Evolutionary conservation across 1,140 invertebrate species (phyloP).

Genomic region (Bombus terrestris): DNA sequence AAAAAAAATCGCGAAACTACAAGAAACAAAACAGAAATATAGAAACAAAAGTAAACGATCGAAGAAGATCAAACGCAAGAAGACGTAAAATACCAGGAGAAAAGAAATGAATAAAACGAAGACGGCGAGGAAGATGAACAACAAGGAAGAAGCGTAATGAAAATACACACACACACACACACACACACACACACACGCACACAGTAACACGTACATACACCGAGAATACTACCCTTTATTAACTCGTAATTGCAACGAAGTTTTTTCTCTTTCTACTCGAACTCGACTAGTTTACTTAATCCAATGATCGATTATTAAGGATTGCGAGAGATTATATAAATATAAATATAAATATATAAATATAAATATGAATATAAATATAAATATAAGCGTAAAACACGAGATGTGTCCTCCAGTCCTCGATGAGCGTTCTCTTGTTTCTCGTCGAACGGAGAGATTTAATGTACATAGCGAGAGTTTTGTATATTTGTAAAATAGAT

Average conservation of each 20-base stretch:
- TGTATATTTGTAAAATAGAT: slow-evolving; percentile 72
- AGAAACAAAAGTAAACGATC: not conserved
- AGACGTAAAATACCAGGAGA: not conserved
- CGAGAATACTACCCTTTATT: slow-evolving; percentile 57
- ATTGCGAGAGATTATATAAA: slow-evolving; percentile 26
- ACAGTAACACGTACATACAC: not conserved
- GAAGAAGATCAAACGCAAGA: not conserved
- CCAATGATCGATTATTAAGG: slow-evolving; percentile 62
- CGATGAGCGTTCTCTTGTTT: slow-evolving; percentile 36
- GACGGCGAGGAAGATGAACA: not conserved
- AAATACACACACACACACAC: not conserved
- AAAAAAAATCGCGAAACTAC: slow-evolving; percentile 6
- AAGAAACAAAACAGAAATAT: not conserved
- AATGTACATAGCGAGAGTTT: slow-evolving; percentile 68
- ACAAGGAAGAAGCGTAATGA: slow-evolving; percentile 2
- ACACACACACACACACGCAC: not conserved
- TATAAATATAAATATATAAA: slow-evolving; percentile 20
- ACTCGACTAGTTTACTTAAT: slow-evolving; percentile 68
- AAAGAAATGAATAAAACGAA: not conserved
- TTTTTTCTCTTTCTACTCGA: slow-evolving; percentile 68
- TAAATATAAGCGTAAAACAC: slow-evolving; percentile 27
- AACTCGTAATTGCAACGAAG: slow-evolving; percentile 70
- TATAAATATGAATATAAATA: slow-evolving; percentile 31
- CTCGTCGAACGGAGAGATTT: slow-evolving; percentile 45
- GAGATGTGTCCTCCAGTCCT: slow-evolving; percentile 22